Evolutionary conservation across 2,113 vertebrate genomes (phyloP), one percentile per base, ranked within the genome.

Genomic region (Xenopus borealis): DNA sequence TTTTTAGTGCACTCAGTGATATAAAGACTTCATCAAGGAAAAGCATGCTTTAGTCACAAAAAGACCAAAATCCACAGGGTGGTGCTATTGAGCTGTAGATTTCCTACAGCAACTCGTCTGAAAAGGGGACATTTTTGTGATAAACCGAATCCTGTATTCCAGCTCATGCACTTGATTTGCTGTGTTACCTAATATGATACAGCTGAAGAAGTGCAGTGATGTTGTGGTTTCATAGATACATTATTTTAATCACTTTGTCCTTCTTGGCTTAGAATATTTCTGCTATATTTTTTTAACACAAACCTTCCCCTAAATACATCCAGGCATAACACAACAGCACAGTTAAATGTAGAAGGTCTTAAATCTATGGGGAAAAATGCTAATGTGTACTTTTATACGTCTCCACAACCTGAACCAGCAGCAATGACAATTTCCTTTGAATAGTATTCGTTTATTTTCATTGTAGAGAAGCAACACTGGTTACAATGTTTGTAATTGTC

Each of bases 41-140:
- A 40, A 40, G 33, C 33, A 40, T 40, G 33, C 33, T 7, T 9
- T 40, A 9, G 3, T 40, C 33, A 40, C 33, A 40, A 40, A 40
- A 40, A 40, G 33, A 6, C 2, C 8, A 3, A 13, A 11, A 0
- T 74, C 94, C 96, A 91, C 89, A 79, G 91, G 96, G 86, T 94
- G 96, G 96, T 88, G 92, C 89, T 95, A 89, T 94, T 85, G 88
- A 85, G 89, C 92, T 85, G 85, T 33, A 57, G 44, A 76, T 63
- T 69, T 64, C 27, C 69, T 62, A 64, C 82, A 53, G 13, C 33
- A 46, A 50, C 44, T 50, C 14, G 47, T 27, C 70, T 63, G 45
- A 20, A 33, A 72, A 63, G n/a, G 20, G 70, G 5, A 55, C 47
- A 13, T 50, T 50, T 50, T 52, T 30, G 72, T 33, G 12, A 72